These are phyloP conservation scores for Schizopygopsis pylzovi DNA, from an alignment of 2,797 vertebrate species.

Conservation along the genomic window DNA sequence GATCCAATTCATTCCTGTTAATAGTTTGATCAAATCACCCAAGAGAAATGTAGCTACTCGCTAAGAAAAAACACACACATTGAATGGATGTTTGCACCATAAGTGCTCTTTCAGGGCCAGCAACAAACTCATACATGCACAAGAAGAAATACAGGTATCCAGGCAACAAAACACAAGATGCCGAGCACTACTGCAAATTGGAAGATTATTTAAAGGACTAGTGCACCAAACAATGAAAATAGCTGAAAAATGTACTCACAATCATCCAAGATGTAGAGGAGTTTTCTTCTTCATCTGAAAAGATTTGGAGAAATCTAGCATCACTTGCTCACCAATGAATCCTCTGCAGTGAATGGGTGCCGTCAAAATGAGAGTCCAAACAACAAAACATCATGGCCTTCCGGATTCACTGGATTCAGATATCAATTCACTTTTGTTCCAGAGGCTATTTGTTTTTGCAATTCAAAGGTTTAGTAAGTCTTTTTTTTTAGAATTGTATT, in stretches of 20 bases:
- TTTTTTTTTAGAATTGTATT: no score
- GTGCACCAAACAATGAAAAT: background rate
- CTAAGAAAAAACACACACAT: background rate
- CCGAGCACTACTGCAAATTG: background rate
- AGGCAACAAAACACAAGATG: background rate
- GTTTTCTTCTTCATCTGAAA: background rate
- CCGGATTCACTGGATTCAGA: background rate
- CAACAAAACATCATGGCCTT: background rate
- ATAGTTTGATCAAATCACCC: background rate
- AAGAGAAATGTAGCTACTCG: background rate
- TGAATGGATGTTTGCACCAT: background rate
- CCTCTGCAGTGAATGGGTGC: background rate
- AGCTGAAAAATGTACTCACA: background rate
- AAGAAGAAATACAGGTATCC: background rate
- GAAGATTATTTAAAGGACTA: background rate
- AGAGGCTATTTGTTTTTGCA: background rate
- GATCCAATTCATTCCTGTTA: background rate
- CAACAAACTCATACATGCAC: background rate
- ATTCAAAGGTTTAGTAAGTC: no score
- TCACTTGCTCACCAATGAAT: background rate
- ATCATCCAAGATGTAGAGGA: background rate
- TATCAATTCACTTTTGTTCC: background rate
- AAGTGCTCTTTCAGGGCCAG: background rate
- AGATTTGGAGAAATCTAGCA: background rate
- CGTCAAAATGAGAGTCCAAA: background rate